phyloP scores from a whole-genome alignment of 2,888 invertebrate genomes.

The Nezara viridula region DNA sequence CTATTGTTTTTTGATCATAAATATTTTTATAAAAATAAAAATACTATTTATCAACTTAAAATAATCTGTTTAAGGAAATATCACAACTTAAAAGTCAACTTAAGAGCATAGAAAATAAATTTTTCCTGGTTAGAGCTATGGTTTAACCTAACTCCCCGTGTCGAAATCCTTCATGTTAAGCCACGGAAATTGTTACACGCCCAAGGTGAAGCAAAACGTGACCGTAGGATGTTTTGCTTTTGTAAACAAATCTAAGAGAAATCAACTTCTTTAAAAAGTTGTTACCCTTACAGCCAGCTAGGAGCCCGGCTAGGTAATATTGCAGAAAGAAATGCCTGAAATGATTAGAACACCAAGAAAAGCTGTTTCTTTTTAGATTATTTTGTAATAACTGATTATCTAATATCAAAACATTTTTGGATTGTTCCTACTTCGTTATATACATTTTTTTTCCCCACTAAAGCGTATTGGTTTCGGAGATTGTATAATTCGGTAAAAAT shows the following conservation, averaged over 20 bases:
- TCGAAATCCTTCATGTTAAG: constrained; percentile 55
- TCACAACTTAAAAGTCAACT: neutral
- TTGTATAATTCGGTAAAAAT: neutral
- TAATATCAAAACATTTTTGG: neutral
- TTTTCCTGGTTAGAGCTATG: neutral
- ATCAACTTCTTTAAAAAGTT: constrained; percentile 30
- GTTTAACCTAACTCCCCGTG: constrained; percentile 35
- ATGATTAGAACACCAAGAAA: neutral
- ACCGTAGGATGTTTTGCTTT: constrained; percentile 43
- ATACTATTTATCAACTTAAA: no score
- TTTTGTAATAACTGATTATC: constrained; percentile 27
- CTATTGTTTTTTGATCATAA: no score
- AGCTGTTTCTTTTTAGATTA: neutral
- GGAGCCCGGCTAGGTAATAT: neutral
- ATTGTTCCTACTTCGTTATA: neutral
- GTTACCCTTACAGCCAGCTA: neutral
- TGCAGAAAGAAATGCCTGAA: neutral
- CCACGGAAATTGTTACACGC: constrained; percentile 55
- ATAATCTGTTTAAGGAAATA: neutral
- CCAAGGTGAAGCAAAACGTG: constrained; percentile 55
- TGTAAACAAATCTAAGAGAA: constrained; percentile 39
- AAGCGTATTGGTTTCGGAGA: neutral
- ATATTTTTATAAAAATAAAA: no score
- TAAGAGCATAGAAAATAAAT: constrained; percentile 50
- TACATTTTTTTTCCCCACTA: neutral